Conservation (phyloP, 2,888 invertebrate species). For the Actias luna region DNA sequence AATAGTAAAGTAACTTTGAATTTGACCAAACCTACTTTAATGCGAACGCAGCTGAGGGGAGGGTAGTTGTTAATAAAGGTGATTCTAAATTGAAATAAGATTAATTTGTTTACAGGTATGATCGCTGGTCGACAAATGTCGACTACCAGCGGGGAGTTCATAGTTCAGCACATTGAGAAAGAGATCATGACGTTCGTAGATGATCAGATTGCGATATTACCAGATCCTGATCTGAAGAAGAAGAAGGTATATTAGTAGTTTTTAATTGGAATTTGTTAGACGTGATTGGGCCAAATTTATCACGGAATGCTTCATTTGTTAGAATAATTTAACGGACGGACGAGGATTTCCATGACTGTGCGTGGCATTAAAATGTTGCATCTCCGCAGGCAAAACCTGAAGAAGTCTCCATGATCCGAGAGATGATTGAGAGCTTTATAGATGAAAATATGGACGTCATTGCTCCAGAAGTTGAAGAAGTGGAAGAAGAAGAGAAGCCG, state of each 20-base stretch:
- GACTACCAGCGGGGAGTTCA: constrained; percentile 71
- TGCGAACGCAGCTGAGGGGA: background rate
- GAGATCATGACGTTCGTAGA: constrained; percentile 66
- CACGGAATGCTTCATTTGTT: background rate
- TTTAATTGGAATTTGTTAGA: too few relatives aligned
- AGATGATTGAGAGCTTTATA: constrained; percentile 52
- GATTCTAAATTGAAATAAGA: background rate
- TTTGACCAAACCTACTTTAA: too few relatives aligned
- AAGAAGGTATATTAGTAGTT: constrained; percentile 74
- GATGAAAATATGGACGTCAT: constrained; percentile 68
- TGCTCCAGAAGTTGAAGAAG: constrained; percentile 59
- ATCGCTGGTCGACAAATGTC: constrained; percentile 76
- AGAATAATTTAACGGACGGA: background rate
- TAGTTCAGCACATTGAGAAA: constrained; percentile 60
- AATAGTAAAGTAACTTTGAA: too few relatives aligned
- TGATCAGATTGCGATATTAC: constrained; percentile 67
- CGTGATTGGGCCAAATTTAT: too few relatives aligned
- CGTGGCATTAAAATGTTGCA: background rate
- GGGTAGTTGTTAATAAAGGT: background rate
- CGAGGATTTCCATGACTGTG: too few relatives aligned
- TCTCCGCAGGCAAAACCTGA: constrained; percentile 64
- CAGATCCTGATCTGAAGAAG: constrained; percentile 70
- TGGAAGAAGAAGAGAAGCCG: constrained; percentile 65
- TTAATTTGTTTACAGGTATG: constrained; percentile 49
- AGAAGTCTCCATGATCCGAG: constrained; percentile 63